Percentiles rank a stretch among this genome's conserved stretches.
phyloP scores from a whole-genome alignment of 2,113 vertebrate species.

The Lycocorax pyrrhopterus region DNA sequence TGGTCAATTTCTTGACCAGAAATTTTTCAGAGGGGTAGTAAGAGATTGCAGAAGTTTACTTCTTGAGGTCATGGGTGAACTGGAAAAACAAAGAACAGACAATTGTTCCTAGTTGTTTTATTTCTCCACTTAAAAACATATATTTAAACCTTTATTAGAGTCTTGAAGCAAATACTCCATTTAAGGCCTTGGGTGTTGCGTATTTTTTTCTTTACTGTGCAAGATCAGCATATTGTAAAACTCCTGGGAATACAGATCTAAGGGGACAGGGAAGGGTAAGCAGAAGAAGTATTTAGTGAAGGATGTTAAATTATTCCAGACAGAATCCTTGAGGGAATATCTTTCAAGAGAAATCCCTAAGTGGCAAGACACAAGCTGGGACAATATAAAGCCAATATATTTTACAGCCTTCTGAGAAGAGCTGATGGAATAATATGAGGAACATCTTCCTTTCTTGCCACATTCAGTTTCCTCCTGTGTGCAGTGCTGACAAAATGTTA shows the following conservation, averaged over 20 bases:
- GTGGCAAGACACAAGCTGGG: not conserved
- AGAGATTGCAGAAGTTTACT: not conserved
- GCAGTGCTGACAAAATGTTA: not conserved
- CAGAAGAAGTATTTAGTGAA: slow-evolving; percentile 6
- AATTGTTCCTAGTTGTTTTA: not conserved
- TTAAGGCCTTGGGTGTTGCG: not conserved
- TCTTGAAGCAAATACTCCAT: not conserved
- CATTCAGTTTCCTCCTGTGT: not conserved
- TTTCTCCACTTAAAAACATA: not conserved
- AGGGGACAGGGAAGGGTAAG: not conserved
- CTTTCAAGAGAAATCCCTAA: not conserved
- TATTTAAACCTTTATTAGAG: slow-evolving; percentile 10
- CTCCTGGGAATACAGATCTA: not conserved
- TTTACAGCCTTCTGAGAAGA: not conserved
- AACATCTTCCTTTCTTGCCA: not conserved
- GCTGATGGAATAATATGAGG: not conserved
- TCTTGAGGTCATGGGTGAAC: not conserved
- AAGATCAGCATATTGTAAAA: not conserved
- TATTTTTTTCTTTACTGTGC: not conserved
- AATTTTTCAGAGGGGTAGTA: not conserved
- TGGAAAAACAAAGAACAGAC: not conserved
- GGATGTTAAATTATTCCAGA: not conserved
- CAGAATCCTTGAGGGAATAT: slow-evolving; percentile 9
- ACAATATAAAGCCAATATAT: not conserved
- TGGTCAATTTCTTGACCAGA: not conserved